phyloP scores from a whole-genome alignment of 2,888 invertebrate species.

The Gisinianus flammeolus region DNA sequence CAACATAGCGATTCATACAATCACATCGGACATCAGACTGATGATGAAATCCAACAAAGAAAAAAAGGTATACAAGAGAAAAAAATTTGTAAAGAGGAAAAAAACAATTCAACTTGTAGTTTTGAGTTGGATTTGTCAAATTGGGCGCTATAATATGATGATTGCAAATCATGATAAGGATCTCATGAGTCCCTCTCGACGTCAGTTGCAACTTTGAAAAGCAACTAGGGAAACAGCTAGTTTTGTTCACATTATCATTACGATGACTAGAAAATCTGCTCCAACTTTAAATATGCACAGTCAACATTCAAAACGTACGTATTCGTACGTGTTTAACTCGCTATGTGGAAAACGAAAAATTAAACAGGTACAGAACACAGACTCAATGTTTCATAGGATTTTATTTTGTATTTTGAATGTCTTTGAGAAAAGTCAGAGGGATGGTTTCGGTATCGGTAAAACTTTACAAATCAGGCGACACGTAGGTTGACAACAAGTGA shows the following conservation, averaged over 20 bases:
- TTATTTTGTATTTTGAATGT: not conserved
- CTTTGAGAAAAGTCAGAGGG: not conserved
- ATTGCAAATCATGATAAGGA: not conserved
- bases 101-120: no score
- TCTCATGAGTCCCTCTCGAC: not conserved
- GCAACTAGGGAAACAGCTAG: no score
- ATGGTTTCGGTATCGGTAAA: not conserved
- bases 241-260: no score
- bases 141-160: conserved; percentile 7
- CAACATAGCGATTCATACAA: not conserved
- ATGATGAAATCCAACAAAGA: not conserved
- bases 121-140: conserved; percentile 4
- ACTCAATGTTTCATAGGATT: not conserved
- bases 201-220: no score
- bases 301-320: no score
- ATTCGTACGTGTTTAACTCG: no score
- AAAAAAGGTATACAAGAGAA: no score
- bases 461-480: conserved; percentile 8
- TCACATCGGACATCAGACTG: not conserved
- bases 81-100: no score
- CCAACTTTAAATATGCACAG: no score
- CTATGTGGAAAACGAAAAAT: not conserved
- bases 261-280: no score
- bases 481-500: conserved; percentile 15
- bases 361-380: not conserved